phyloP scores from a whole-genome alignment of 2,113 vertebrate genomes.

The Melanocharis versteri region DNA sequence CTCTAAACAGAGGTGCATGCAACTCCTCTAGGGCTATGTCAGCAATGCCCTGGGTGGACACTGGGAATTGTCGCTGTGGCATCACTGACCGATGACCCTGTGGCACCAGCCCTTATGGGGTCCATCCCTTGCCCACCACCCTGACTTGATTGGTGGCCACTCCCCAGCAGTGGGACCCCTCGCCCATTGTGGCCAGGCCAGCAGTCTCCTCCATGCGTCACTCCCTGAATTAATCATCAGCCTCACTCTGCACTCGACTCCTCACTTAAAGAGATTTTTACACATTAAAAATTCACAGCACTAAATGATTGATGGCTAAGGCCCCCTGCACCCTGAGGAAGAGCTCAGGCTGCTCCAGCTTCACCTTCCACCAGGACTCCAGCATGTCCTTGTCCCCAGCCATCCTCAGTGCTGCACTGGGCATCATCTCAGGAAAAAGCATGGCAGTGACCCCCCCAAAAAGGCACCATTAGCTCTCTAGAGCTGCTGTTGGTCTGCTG shows the following conservation, averaged over 20 bases:
- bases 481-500: not conserved
- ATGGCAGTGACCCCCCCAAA: rapidly evolving
- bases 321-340: not conserved
- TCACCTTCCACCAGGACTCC: not conserved
- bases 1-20: not conserved
- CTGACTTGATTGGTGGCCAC: rapidly evolving
- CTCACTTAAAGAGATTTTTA: not conserved
- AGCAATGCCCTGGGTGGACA: not conserved
- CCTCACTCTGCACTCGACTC: not conserved
- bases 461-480: not conserved
- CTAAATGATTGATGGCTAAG: slow-evolving; percentile 41
- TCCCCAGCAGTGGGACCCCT: not conserved
- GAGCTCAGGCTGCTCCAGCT: not conserved
- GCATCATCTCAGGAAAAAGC: not conserved
- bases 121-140: not conserved
- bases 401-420: not conserved
- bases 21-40: not conserved
- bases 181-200: rapidly evolving
- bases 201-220: not conserved
- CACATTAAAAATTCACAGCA: slow-evolving; percentile 53
- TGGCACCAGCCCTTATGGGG: not conserved
- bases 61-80: rapidly evolving
- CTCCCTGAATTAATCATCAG: slow-evolving; percentile 52
- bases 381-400: not conserved
- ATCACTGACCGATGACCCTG: rapidly evolving